These are phyloP conservation scores for Theristicus caerulescens DNA, from an alignment of 2,113 vertebrate genomes.

Conservation along the genomic window DNA sequence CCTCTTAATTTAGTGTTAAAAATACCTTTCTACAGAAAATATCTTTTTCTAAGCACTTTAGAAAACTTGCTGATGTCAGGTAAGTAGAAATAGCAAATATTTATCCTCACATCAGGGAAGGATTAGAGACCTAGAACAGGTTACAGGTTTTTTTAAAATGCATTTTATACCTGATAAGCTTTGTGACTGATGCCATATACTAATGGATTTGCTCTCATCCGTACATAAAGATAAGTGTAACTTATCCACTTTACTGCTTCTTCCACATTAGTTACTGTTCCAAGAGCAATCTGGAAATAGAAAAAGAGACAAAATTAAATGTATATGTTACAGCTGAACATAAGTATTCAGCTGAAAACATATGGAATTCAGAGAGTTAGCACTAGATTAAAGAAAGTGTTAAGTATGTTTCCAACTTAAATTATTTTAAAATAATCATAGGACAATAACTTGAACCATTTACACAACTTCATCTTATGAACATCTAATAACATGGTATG, in stretches of 20 bases:
- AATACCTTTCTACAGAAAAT: conserved; percentile 24
- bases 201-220: conserved; percentile 98
- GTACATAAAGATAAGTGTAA: conserved; percentile 97
- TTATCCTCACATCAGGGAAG: conserved; percentile 74
- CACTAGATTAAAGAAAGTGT: neutral
- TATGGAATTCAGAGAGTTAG: neutral
- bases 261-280: conserved; percentile 96
- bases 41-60: conserved; percentile 55
- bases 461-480: neutral
- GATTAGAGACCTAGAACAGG: conserved; percentile 63
- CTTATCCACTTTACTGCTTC: conserved; percentile 99
- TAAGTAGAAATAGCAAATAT: conserved; percentile 73
- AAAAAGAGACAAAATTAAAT: conserved; percentile 59
- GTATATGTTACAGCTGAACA: conserved; percentile 9
- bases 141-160: conserved; percentile 54
- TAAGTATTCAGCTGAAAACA: conserved; percentile 10
- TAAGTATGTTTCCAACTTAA: neutral
- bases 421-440: neutral
- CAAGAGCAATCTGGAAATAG: conserved; percentile 86
- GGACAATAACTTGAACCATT: neutral
- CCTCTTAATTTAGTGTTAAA: conserved; percentile 48
- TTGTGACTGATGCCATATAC: conserved; percentile 96
- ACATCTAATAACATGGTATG: neutral
- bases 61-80: conserved; percentile 68
- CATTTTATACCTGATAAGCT: conserved; percentile 87